phyloP scores from a whole-genome alignment of 2,888 invertebrate genomes.

The Brenthis ino region DNA sequence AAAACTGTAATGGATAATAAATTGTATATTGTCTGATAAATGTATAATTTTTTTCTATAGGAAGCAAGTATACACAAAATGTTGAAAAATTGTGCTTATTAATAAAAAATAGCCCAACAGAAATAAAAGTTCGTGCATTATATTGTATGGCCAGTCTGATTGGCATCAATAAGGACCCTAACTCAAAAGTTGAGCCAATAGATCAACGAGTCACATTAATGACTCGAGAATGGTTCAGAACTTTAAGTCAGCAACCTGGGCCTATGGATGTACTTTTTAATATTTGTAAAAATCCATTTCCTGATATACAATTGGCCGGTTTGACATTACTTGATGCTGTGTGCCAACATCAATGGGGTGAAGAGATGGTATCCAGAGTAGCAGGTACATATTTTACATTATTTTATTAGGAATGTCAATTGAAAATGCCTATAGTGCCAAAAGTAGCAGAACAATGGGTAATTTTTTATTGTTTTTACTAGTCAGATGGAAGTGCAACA shows the following conservation, averaged over 20 bases:
- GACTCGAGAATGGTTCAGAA: slow-evolving; percentile 79
- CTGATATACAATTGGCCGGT: slow-evolving; percentile 88
- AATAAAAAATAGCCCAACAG: slow-evolving; percentile 84
- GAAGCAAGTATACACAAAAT: slow-evolving; percentile 70
- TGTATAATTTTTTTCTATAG: slow-evolving; percentile 46
- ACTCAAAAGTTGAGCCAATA: slow-evolving; percentile 59
- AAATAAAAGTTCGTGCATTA: slow-evolving; percentile 86
- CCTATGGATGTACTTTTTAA: slow-evolving; percentile 84
- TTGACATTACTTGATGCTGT: slow-evolving; percentile 85
- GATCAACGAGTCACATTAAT: slow-evolving; percentile 75
- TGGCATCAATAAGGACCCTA: slow-evolving; percentile 65
- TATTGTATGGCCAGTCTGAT: slow-evolving; percentile 84
- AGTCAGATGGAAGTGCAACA: no score
- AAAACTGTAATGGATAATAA: no score
- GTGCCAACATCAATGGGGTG: slow-evolving; percentile 90
- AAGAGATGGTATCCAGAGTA: slow-evolving; percentile 85
- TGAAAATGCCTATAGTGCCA: neutral
- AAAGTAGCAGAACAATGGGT: no score
- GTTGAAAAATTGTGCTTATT: slow-evolving; percentile 83
- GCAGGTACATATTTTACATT: slow-evolving; percentile 80
- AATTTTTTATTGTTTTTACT: no score
- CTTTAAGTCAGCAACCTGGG: slow-evolving; percentile 58
- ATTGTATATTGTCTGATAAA: neutral
- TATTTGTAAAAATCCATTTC: slow-evolving; percentile 89
- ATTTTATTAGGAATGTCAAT: neutral